A percentile compares a stretch with the other conserved stretches of the same genome.
Evolutionary conservation across 37 sponge, comb jelly and placozoan species (phyloP).

Genomic region (Hormiphora californensis): DNA sequence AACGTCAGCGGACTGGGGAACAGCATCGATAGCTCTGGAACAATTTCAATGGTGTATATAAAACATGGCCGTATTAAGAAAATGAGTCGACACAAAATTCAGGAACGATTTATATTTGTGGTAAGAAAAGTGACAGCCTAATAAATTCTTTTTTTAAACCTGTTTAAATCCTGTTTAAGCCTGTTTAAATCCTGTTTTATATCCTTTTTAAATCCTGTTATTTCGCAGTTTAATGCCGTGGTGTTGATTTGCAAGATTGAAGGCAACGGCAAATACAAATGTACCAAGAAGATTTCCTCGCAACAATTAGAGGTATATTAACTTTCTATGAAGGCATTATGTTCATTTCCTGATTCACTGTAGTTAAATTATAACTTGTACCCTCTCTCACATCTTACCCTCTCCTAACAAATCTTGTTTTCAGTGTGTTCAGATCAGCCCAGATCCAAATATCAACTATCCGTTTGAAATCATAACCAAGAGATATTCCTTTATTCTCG

Average conservation of each 20-base stretch:
- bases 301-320: background rate
- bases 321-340: background rate
- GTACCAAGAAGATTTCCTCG: conserved; percentile 23
- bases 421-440: conserved; percentile 10
- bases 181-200: background rate
- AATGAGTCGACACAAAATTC: conserved; percentile 19
- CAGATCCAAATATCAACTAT: conserved; percentile 30
- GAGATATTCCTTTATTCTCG: conserved; percentile 34
- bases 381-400: too few species aligned
- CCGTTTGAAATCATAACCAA: conserved; percentile 39
- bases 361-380: background rate
- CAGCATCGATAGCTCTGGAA: background rate
- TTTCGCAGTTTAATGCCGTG: conserved; percentile 37
- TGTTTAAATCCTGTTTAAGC: too few species aligned
- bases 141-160: too few species aligned
- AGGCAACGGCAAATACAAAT: conserved; percentile 32
- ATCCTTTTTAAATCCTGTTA: background rate
- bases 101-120: conserved; percentile 34
- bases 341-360: background rate
- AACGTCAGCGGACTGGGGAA: conserved; percentile 29
- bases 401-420: too few species aligned
- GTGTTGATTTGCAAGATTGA: conserved; percentile 44
- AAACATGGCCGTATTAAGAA: conserved; percentile 39
- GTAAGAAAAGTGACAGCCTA: too few species aligned
- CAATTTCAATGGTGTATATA: conserved; percentile 44